phyloP scores from a whole-genome alignment of 2,888 invertebrate species.

The Plagodis dolabraria region DNA sequence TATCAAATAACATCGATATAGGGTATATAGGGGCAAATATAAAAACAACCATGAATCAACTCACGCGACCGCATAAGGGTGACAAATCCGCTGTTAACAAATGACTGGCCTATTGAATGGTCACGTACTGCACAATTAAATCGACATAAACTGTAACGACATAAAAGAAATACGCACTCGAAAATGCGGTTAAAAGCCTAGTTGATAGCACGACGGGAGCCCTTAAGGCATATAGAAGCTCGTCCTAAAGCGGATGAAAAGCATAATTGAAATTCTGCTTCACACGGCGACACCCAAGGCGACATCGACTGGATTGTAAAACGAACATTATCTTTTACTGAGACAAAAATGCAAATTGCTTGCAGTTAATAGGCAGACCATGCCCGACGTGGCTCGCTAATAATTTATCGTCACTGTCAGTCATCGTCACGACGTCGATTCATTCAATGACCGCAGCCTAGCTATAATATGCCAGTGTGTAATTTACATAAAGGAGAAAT shows the following conservation, averaged over 20 bases:
- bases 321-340: constrained; percentile 48
- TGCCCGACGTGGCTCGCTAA: constrained; percentile 49
- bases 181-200: not conserved
- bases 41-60: constrained; percentile 59
- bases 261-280: constrained; percentile 55
- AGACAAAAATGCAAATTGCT: constrained; percentile 65
- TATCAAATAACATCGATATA: constrained; percentile 64
- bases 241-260: constrained; percentile 35
- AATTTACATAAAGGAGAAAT: constrained; percentile 32
- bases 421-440: constrained; percentile 61
- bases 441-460: constrained; percentile 39
- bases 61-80: constrained; percentile 40
- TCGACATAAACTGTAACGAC: constrained; percentile 21
- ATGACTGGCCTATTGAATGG: constrained; percentile 57
- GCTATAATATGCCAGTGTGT: constrained; percentile 15
- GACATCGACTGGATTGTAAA: constrained; percentile 48
- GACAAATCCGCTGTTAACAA: constrained; percentile 51
- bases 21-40: constrained; percentile 55
- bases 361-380: constrained; percentile 53
- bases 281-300: constrained; percentile 39
- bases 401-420: constrained; percentile 60
- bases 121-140: constrained; percentile 64
- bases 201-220: not conserved
- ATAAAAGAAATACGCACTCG: constrained; percentile 24
- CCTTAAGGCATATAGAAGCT: not conserved